These are phyloP conservation scores for Petrolisthes manimaculis DNA, from an alignment of 2,888 invertebrate species.

Conservation along the genomic window DNA sequence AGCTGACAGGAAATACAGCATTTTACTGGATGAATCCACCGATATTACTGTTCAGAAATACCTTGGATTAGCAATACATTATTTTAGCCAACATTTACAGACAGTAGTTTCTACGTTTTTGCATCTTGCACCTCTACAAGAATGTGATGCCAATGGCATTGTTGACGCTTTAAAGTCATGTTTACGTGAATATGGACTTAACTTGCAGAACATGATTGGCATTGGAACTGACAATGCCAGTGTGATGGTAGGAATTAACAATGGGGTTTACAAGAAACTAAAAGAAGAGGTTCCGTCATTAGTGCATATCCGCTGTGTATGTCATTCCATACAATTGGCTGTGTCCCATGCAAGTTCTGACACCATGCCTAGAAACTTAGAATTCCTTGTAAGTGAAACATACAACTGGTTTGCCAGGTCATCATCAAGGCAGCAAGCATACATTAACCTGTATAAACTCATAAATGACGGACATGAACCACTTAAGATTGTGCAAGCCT, in stretches of 20 bases:
- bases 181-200: conserved; percentile 23
- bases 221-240: conserved; percentile 34
- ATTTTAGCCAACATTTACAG: conserved; percentile 37
- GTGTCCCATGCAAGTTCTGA: conserved; percentile 25
- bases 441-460: conserved; percentile 1
- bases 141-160: conserved; percentile 43
- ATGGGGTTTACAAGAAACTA: conserved; percentile 11
- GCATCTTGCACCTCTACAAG: conserved; percentile 34
- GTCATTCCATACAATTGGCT: conserved; percentile 29
- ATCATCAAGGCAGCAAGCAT: conserved; percentile 23
- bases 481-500: no score
- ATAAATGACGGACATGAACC: conserved; percentile 32
- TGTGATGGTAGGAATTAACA: conserved; percentile 28
- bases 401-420: conserved; percentile 14
- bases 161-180: conserved; percentile 35
- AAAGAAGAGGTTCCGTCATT: conserved; percentile 24
- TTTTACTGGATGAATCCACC: conserved; percentile 41
- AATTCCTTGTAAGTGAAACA: conserved; percentile 33
- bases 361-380: conserved; percentile 26
- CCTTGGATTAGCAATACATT: conserved; percentile 40
- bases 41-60: conserved; percentile 38
- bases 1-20: conserved; percentile 39
- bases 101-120: conserved; percentile 38
- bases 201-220: conserved; percentile 33
- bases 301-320: conserved; percentile 31